Conservation (phyloP, 2,113 vertebrate species). For the Ictalurus punctatus region DNA sequence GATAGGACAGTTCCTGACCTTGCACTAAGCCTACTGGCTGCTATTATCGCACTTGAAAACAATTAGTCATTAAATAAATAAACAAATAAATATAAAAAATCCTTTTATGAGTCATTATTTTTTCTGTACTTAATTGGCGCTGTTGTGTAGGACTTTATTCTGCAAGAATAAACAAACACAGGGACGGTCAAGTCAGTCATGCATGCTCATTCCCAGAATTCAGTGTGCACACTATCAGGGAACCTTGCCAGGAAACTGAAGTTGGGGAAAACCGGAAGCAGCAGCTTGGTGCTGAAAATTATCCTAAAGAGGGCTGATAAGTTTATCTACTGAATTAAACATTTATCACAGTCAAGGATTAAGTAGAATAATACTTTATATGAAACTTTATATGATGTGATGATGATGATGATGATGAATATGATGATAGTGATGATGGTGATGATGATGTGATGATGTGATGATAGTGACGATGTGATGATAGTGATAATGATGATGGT, state of each 20-base stretch:
- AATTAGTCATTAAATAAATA: background rate
- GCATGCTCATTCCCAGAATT: conserved; percentile 30
- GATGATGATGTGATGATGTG: no score
- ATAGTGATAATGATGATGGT: no score
- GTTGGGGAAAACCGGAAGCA: conserved; percentile 58
- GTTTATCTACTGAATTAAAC: background rate
- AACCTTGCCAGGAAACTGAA: background rate
- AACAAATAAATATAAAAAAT: no score
- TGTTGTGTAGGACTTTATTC: background rate
- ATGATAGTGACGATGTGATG: no score
- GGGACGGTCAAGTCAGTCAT: background rate
- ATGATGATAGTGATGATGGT: no score
- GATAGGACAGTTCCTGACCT: conserved; percentile 39
- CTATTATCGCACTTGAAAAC: background rate
- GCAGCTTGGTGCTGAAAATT: conserved; percentile 65
- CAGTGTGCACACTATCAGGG: conserved; percentile 34
- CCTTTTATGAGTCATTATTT: no score
- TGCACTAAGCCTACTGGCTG: background rate
- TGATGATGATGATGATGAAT: no score
- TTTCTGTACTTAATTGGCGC: background rate
- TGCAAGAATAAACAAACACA: conserved; percentile 47
- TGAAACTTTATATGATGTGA: no score
- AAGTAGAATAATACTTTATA: no score
- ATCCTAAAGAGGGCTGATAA: background rate
- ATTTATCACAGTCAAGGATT: no score